Conservation (phyloP, 1,140 invertebrate genomes). For the Aphelenchoides besseyi region DNA sequence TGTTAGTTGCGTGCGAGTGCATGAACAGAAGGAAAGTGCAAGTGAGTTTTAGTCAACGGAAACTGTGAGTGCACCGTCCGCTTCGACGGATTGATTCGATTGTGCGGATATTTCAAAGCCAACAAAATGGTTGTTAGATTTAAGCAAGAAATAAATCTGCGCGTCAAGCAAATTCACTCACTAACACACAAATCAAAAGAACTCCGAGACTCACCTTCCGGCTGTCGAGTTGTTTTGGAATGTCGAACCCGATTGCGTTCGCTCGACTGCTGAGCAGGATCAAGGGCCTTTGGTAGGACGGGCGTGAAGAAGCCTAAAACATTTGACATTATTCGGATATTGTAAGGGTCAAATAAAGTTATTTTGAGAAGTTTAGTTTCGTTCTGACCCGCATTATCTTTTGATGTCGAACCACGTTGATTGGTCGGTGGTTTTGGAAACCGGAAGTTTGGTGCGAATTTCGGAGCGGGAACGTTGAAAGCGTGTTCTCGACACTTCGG, state of each 20-base stretch:
- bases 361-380: not conserved
- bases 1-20: no score
- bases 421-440: constrained; percentile 19
- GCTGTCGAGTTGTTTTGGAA: constrained; percentile 19
- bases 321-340: no score
- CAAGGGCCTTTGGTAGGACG: constrained; percentile 26
- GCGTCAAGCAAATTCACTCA: not conserved
- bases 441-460: constrained; percentile 28
- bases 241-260: constrained; percentile 17
- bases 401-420: not conserved
- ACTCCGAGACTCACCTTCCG: constrained; percentile 8
- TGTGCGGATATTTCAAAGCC: not conserved
- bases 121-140: not conserved
- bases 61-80: no score
- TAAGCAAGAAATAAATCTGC: not conserved
- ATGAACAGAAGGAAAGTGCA: no score
- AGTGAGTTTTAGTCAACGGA: no score
- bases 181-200: not conserved
- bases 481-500: constrained; percentile 31
- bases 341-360: no score
- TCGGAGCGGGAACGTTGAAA: constrained; percentile 23
- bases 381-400: not conserved
- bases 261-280: not conserved
- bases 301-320: constrained; percentile 30
- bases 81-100: no score